Base-by-base conservation (phyloP, 2,888 invertebrate species). In the Isoperla grammatica region DNA sequence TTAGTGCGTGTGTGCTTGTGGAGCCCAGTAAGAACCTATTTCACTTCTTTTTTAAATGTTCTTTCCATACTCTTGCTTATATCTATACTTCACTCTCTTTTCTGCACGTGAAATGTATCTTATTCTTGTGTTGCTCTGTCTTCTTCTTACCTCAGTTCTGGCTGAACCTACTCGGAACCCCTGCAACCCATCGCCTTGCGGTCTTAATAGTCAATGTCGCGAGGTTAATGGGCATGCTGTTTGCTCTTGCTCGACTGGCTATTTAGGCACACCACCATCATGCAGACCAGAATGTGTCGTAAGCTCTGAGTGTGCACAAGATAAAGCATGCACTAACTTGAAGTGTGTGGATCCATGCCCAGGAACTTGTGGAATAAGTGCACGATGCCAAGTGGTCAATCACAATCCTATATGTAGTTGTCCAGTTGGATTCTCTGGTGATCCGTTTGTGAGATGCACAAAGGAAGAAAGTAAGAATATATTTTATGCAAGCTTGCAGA, bases 361-460 rank as follows among this genome's bases (percentile, higher is more conserved):
- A 35, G 82, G 83, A 63, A 80, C 78, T n/a, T 86, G 86, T 67
- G 85, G 85, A 35, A 69, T 78, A 15, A 81, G 81, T 70, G 84
- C 86, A 40, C 75, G 81, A 64, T 86, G 86, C 70, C 80, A 81
- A 72, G 84, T 84, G 13, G 81, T 84, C 39, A 84, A 83, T 67
- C 86, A 86, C 69, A 82, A 83, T 69, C 83, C 86, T 1, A 83
- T 85, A 57, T 86, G 86, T 71, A 81, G 80, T 64, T 86, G 86
- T 71, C 70, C 80, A 19, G 73, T 78, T 37, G 83, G 82, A 57
- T 80, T 78, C 72, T 81, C 81, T 19, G 85, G 85, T 49, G 85
- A 86, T 75, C 84, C 85, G 61, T 85, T 84, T 68, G 72, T 75
- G 13, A 74, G 77, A 59, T 84, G 84, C 42, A 70, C 54, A 63